Conservation (phyloP, 2,888 invertebrate species). For the Dascillus cervinus region DNA sequence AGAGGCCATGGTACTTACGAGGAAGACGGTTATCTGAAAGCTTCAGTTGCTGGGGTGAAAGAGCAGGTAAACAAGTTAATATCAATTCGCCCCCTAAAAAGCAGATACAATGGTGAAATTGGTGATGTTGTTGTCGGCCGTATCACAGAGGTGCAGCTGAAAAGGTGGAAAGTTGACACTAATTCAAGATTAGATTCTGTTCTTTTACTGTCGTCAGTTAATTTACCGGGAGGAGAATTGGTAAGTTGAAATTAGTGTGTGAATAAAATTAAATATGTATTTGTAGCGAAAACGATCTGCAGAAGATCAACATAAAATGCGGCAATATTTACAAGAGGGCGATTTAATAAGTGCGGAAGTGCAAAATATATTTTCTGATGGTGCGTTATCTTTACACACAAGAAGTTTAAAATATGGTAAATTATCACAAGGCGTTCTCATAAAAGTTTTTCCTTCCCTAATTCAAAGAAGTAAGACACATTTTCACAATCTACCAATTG, state of each 20-base stretch:
- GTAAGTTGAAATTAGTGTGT: slow-evolving; percentile 42
- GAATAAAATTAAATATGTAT: slow-evolving; percentile 15
- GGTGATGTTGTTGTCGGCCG: slow-evolving; percentile 96
- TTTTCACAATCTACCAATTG: slow-evolving; percentile 88
- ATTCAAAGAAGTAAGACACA: slow-evolving; percentile 92
- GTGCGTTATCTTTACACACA: slow-evolving; percentile 87
- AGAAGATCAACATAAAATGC: slow-evolving; percentile 98
- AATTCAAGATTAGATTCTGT: slow-evolving; percentile 85
- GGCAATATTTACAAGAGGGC: slow-evolving; percentile 87
- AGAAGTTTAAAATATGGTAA: slow-evolving; percentile 96
- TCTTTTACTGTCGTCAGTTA: slow-evolving; percentile 84
- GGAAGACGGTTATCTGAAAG: slow-evolving; percentile 71
- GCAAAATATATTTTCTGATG: slow-evolving; percentile 86
- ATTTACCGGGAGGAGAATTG: slow-evolving; percentile 95
- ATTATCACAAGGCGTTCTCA: slow-evolving; percentile 79
- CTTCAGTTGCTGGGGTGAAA: slow-evolving; percentile 91
- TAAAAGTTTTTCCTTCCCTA: slow-evolving; percentile 86
- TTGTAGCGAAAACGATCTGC: slow-evolving; percentile 78
- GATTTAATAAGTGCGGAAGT: slow-evolving; percentile 98
- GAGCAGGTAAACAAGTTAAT: slow-evolving; percentile 93
- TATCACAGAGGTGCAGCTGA: slow-evolving; percentile 88
- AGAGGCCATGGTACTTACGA: slow-evolving; percentile 97
- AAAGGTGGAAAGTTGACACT: slow-evolving; percentile 91
- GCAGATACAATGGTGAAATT: slow-evolving; percentile 86
- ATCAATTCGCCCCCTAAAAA: slow-evolving; percentile 84